Evolutionary conservation across 2,113 vertebrate species (phyloP), one percentile per base, ranked within the genome.

Genomic region (Cebus imitator): DNA sequence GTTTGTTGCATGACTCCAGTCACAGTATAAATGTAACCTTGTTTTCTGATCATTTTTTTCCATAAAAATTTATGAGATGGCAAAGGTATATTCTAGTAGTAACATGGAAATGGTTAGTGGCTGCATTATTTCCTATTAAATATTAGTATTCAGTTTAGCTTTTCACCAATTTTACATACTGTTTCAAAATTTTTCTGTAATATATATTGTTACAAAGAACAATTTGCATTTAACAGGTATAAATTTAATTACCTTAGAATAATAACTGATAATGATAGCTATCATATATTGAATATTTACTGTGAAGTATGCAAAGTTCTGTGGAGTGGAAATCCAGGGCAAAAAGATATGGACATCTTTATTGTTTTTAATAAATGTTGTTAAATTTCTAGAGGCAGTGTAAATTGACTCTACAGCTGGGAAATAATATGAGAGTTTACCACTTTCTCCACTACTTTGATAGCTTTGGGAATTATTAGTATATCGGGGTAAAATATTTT

Each of bases 1-100:
- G 45, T 92, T 89, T 43, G 18, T 80, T 92, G n/a, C 9, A 89
- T 85, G 76, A 80, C 95, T 96, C 86, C 18, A 95, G 72, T 57
- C 32, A 76, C 8, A 68, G 17, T 82, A 64, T 92, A 94, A 87
- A 73, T 78, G 40, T 70, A 43, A 50, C 20, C 27, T 68, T 87
- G 37, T 66, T 89, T 73, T 72, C 52, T 72, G 45, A 27, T 66
- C 20, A n/a, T 48, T 80, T 84, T 73, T 90, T 40, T 43, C 0
- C 43, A 88, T 70, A 76, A 48, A 68, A 4, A 45, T 90, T 88
- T 25, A 23, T 72, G 23, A 94, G 75, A 52, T 78, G 43, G 25
- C 76, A 52, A 37, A 92, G 2, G 30, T 48, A 52, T 48, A 72
- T 18, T 76, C 6, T 21, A 43, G 20, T 81, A 85, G 32, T 83